phyloP scores from a whole-genome alignment of 2,888 invertebrate genomes.

The Ganaspis brasiliensis region DNA sequence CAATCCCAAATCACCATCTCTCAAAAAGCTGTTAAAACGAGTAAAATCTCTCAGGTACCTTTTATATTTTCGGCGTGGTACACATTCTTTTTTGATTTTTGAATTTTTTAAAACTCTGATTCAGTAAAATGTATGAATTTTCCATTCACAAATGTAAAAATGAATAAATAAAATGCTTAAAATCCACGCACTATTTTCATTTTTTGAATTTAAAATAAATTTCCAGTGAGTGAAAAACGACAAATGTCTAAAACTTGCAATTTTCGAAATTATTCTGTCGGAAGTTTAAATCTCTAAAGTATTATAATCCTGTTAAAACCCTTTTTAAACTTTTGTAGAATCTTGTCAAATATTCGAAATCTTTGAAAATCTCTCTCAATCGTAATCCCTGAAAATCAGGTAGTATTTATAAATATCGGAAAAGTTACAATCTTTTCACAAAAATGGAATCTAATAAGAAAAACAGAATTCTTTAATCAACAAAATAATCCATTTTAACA shows the following conservation, averaged over 20 bases:
- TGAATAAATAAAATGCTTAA: too few relatives aligned
- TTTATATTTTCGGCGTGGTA: background rate
- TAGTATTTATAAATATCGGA: too few relatives aligned
- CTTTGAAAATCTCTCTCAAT: background rate
- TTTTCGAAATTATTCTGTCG: too few relatives aligned
- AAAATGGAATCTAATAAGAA: too few relatives aligned
- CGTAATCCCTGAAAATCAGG: background rate
- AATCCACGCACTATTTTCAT: too few relatives aligned
- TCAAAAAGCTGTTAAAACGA: background rate
- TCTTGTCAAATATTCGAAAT: background rate
- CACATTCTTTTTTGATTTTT: background rate
- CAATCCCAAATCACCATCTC: conserved; percentile 17
- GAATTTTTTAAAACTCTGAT: background rate
- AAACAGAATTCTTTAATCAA: too few relatives aligned
- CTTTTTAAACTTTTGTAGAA: background rate
- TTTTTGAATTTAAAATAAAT: too few relatives aligned
- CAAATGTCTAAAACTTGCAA: too few relatives aligned
- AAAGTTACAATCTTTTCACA: too few relatives aligned
- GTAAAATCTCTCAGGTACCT: background rate
- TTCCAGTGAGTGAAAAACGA: too few relatives aligned
- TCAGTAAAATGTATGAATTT: background rate
- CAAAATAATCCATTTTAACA: background rate
- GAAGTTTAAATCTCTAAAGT: background rate
- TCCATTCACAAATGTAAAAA: too few relatives aligned
- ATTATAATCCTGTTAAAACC: background rate